A percentile compares a stretch with the other conserved stretches of the same genome.
Conservation (phyloP, 2,113 vertebrate genomes). For the Cephalopterus ornatus region DNA sequence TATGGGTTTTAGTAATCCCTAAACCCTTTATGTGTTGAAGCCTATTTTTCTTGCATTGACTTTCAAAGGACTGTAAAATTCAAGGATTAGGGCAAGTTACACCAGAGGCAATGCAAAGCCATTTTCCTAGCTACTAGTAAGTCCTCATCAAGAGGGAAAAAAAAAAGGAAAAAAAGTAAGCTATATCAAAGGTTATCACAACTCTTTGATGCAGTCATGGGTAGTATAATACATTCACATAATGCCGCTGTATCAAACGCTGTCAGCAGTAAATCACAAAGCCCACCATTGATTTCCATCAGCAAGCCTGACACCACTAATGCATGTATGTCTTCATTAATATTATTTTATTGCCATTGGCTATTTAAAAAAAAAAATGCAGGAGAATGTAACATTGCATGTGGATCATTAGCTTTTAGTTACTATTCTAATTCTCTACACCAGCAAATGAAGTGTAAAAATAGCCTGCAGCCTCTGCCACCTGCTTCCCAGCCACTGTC, state of each 20-base stretch:
- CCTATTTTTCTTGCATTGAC: constrained; percentile 29
- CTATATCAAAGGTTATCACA: constrained; percentile 8
- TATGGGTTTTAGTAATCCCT: background rate
- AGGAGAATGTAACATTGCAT: constrained; percentile 51
- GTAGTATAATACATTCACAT: background rate
- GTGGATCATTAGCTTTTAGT: constrained; percentile 75
- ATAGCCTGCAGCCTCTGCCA: constrained; percentile 68
- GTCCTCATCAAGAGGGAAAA: background rate
- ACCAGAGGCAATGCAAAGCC: constrained; percentile 12
- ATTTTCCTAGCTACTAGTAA: background rate
- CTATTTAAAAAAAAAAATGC: constrained; percentile 64
- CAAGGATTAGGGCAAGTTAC: constrained; percentile 50
- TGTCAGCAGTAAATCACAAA: constrained; percentile 20
- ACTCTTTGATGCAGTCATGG: background rate
- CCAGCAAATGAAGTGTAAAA: constrained; percentile 76
- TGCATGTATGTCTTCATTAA: constrained; percentile 70
- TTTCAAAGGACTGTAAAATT: constrained; percentile 57
- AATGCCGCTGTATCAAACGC: background rate
- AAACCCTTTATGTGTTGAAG: constrained; percentile 22
- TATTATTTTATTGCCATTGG: constrained; percentile 66
- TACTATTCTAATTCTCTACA: constrained; percentile 62
- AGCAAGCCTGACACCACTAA: constrained; percentile 35
- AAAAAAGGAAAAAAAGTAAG: background rate
- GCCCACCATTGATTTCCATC: constrained; percentile 6
- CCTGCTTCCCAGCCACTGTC: constrained; percentile 71